Base-by-base conservation (phyloP, 2,113 vertebrate species). In the Oncorhynchus nerka region DNA sequence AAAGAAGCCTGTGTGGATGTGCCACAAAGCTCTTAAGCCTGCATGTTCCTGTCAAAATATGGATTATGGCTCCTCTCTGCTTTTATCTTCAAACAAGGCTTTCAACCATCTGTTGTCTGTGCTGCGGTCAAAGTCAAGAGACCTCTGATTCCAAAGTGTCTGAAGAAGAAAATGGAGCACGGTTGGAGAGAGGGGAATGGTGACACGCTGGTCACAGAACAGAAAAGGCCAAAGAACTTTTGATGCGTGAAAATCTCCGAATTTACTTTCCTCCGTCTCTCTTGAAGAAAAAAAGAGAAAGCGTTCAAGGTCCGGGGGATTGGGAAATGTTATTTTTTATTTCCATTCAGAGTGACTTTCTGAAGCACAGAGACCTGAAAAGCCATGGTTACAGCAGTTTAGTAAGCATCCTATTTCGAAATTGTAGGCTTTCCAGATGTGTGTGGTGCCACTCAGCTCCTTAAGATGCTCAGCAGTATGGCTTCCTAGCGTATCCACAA, bases 321-420 rank as follows among this genome's bases (percentile, higher is more conserved):
- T 88, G 88, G 84, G 78, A 90, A 91, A 91, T 87, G 79, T 84
- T 90, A 77, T 91, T 93, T 92, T 89, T 87, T 83, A 77, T 87
- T 76, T 89, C 62, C 76, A 77, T 72, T 81, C 39, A 5, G 65
- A 28, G 22, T 67, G 11, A 66, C 45, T 88, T 88, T 90, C 79
- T 75, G 70, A 83, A 78, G 79, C 86, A 82, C 77, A 85, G 86
- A 84, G 39, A 85, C 80, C 90, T 85, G 88, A 91, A 89, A 86
- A 90, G 39, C 9, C 39, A 45, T 45, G 39, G 39, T 45, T 45
- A 45, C 9, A 45, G 90, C 87, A 90, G 86, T 93, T 92, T 89
- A 92, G 89, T 81, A 85, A 88, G 86, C 85, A 84, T 88, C 83
- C 88, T 73, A 80, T 91, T 91, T 89, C 62, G 73, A 77, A 90